These are phyloP conservation scores for Micromys minutus DNA, from an alignment of 2,113 vertebrate species.

Conservation along the genomic window DNA sequence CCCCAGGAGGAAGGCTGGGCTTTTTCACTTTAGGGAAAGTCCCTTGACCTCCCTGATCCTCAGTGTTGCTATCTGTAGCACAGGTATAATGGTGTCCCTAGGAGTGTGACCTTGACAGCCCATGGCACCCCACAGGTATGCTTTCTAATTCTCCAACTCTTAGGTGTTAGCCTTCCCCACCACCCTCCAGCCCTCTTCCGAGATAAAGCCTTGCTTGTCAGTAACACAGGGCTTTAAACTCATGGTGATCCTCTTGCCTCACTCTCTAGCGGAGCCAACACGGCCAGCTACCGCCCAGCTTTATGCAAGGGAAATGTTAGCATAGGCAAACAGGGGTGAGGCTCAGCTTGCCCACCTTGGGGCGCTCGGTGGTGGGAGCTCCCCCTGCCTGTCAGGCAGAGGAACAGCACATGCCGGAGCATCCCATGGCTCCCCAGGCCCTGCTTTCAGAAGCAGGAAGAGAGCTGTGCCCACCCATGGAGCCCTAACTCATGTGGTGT, in stretches of 20 bases:
- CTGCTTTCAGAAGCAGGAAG: neutral
- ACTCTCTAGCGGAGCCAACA: neutral
- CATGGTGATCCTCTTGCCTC: neutral
- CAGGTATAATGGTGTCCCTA: neutral
- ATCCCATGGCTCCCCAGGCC: neutral
- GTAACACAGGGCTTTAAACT: neutral
- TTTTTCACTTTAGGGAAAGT: no score
- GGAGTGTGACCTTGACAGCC: neutral
- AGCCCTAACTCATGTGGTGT: no score
- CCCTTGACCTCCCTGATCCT: neutral
- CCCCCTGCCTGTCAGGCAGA: neutral
- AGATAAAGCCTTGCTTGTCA: neutral
- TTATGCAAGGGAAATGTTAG: neutral
- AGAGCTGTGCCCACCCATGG: no score
- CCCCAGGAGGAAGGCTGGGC: neutral
- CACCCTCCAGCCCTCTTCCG: neutral
- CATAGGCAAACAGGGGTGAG: fast-evolving
- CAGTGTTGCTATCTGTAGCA: neutral
- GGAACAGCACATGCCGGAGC: neutral
- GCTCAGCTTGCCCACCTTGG: neutral
- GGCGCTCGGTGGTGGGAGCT: neutral
- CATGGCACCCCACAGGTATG: neutral
- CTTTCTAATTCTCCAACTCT: neutral
- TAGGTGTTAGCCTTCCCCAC: neutral
- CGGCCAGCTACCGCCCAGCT: neutral